phyloP scores from a whole-genome alignment of 92 coral and sea anemone genomes.

The Parazoanthus atlanticus region DNA sequence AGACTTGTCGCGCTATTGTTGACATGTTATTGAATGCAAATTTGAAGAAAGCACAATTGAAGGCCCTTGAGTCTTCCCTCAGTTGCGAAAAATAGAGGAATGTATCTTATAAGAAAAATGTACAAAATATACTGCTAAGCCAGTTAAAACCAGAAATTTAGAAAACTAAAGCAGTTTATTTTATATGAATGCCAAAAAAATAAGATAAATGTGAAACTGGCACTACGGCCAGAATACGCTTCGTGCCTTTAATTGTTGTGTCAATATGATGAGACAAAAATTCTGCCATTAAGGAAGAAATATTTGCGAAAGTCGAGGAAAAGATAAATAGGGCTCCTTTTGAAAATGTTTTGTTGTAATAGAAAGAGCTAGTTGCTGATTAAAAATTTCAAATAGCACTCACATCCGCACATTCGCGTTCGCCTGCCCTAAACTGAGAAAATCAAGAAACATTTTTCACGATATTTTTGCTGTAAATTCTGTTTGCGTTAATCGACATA shows the following conservation, averaged over 20 bases:
- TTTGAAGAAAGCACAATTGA: not conserved
- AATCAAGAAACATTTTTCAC: no score
- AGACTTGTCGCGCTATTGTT: not conserved
- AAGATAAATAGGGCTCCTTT: not conserved
- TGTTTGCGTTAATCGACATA: not conserved
- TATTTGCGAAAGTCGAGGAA: not conserved
- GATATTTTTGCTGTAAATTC: not conserved
- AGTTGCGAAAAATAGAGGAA: not conserved
- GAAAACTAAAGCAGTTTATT: not conserved
- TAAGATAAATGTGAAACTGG: no score
- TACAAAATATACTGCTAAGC: not conserved
- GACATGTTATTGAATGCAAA: not conserved
- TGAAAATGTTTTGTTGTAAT: not conserved
- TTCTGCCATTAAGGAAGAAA: not conserved
- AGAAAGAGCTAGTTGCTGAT: not conserved
- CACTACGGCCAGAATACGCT: not conserved
- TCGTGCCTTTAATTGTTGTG: not conserved
- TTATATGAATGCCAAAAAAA: not conserved
- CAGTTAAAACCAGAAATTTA: not conserved
- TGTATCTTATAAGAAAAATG: not conserved
- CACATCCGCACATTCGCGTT: no score
- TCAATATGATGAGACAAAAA: no score
- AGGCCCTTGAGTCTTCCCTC: not conserved
- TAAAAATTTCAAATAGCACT: not conserved
- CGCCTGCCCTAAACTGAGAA: not conserved